phyloP scores from a whole-genome alignment of 2,888 invertebrate genomes.

The Sisyra nigra region DNA sequence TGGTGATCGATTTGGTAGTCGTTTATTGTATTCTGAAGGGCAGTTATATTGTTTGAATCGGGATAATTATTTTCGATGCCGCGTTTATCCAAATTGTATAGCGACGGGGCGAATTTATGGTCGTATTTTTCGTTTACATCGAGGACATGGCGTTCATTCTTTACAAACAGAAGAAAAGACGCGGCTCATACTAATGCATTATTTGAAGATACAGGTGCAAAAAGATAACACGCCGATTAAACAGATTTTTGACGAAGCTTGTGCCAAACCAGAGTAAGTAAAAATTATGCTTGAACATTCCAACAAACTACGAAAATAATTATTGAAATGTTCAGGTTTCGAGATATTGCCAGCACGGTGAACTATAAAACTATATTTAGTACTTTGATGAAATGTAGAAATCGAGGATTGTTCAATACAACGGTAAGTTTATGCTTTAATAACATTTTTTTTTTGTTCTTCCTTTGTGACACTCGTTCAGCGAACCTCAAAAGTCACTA shows the following conservation, averaged over 20 bases:
- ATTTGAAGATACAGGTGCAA: conserved; percentile 2
- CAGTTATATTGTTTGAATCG: conserved; percentile 7
- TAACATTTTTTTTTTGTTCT: neutral
- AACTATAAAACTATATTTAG: conserved; percentile 6
- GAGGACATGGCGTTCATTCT: conserved; percentile 4
- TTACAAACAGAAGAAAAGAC: conserved; percentile 6
- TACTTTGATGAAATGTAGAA: conserved; percentile 7
- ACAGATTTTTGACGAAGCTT: conserved; percentile 7
- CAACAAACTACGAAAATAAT: neutral
- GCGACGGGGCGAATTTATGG: conserved; percentile 7
- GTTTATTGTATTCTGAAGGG: conserved; percentile 6
- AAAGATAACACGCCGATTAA: neutral
- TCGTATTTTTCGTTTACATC: conserved; percentile 4
- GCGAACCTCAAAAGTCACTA: too few species aligned
- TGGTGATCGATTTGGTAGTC: conserved; percentile 7
- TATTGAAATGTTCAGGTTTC: conserved; percentile 5
- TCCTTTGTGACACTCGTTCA: too few species aligned
- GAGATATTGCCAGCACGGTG: neutral
- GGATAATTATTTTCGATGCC: conserved; percentile 8
- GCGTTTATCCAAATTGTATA: conserved; percentile 8
- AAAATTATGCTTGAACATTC: neutral
- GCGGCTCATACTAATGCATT: conserved; percentile 4
- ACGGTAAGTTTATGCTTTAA: conserved; percentile 1
- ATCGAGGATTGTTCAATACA: neutral
- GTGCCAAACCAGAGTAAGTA: conserved; percentile 7